These are phyloP conservation scores for Valencia hispanica DNA, from an alignment of 2,797 vertebrate genomes.

Conservation along the genomic window DNA sequence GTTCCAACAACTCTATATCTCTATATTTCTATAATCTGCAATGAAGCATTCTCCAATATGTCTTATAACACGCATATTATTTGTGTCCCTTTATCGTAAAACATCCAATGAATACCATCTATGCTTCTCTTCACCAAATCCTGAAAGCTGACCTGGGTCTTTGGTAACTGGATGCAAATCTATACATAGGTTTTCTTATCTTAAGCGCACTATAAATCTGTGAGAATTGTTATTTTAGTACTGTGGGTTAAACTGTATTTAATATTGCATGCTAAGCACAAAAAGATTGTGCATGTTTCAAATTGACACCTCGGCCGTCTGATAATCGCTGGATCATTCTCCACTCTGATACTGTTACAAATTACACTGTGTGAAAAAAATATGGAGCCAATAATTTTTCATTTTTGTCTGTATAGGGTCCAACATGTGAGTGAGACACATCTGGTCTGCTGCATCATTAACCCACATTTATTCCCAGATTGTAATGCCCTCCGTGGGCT, in stretches of 20 bases:
- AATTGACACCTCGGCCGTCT: background rate
- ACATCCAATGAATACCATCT: background rate
- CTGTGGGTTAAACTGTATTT: background rate
- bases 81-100: background rate
- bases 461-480: conserved; percentile 59
- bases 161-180: conserved; percentile 16
- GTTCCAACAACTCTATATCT: conserved; percentile 2
- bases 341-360: background rate
- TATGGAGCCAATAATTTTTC: conserved; percentile 13
- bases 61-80: background rate
- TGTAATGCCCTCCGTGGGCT: conserved; percentile 42
- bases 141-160: background rate
- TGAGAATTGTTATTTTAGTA: background rate
- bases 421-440: conserved; percentile 52
- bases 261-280: conserved; percentile 1
- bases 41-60: background rate
- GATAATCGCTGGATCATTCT: background rate
- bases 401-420: conserved; percentile 36
- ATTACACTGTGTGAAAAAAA: conserved; percentile 28
- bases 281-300: background rate
- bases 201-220: conserved; percentile 6
- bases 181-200: conserved; percentile 20
- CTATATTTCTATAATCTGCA: background rate
- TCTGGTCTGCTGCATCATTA: conserved; percentile 66
- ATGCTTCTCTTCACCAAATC: conserved; percentile 1